Percentiles rank a stretch among this genome's conserved stretches.
Evolutionary conservation across 2,797 vertebrate species (phyloP).

Genomic region (Spinibarbus caldwelli): DNA sequence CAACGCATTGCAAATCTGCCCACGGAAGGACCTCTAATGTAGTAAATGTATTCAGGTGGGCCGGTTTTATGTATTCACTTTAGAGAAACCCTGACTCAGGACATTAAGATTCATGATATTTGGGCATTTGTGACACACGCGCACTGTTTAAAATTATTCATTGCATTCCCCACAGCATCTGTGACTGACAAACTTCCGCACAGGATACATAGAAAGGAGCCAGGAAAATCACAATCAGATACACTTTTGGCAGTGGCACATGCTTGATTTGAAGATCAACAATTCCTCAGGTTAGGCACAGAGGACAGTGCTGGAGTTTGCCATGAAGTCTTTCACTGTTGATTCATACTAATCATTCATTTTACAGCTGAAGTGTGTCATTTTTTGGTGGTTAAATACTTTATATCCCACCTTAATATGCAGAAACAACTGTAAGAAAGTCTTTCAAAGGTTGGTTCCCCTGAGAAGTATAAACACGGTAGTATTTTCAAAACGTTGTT

Average conservation of each 20-base stretch:
- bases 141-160: conserved; percentile 75
- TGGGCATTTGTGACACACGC: conserved; percentile 70
- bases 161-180: conserved; percentile 71
- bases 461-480: background rate
- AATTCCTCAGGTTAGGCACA: conserved; percentile 12
- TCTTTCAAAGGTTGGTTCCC: background rate
- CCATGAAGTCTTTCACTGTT: background rate
- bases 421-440: background rate
- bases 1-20: too few species aligned
- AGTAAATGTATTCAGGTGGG: conserved; percentile 77
- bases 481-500: background rate
- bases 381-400: background rate
- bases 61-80: conserved; percentile 79
- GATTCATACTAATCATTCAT: conserved; percentile 2
- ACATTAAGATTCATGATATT: conserved; percentile 75
- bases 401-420: background rate
- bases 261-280: conserved; percentile 40
- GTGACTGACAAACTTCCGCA: conserved; percentile 67
- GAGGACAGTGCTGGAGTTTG: background rate
- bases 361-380: background rate
- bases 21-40: conserved; percentile 78
- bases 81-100: conserved; percentile 63
- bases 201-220: conserved; percentile 67
- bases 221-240: conserved; percentile 56
- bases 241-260: conserved; percentile 44